These are phyloP conservation scores for Coracopsis vasa DNA, from an alignment of 2,113 vertebrate species.

Conservation along the genomic window DNA sequence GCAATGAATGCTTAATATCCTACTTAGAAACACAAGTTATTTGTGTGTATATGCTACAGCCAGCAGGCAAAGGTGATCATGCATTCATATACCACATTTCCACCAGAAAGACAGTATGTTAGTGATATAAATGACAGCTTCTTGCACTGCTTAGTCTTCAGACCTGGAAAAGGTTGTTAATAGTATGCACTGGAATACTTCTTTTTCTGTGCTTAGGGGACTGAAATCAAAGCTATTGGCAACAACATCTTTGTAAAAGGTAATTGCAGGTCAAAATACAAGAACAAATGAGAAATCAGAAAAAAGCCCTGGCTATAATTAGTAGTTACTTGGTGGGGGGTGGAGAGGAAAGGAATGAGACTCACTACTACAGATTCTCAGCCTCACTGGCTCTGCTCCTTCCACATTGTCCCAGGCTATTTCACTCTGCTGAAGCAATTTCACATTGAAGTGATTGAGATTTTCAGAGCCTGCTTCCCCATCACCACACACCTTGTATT, in stretches of 20 bases:
- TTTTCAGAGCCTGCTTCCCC: not conserved
- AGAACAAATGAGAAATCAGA: not conserved
- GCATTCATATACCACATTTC: not conserved
- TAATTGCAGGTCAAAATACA: not conserved
- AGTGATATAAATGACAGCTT: not conserved
- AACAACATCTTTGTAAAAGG: not conserved
- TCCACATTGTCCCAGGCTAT: not conserved
- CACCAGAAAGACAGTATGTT: not conserved
- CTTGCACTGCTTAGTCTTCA: not conserved
- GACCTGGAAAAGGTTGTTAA: not conserved
- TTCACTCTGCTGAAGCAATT: not conserved
- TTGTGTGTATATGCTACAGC: not conserved
- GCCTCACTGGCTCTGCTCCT: not conserved
- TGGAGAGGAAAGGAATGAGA: not conserved
- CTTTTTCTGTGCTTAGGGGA: not conserved
- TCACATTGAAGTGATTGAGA: not conserved
- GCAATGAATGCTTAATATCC: not conserved
- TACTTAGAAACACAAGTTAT: not conserved
- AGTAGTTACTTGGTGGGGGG: not conserved
- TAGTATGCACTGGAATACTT: not conserved
- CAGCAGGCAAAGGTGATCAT: not conserved
- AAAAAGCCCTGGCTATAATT: not conserved
- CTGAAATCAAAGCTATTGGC: not conserved
- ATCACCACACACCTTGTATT: not conserved
- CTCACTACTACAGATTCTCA: not conserved